phyloP scores from a whole-genome alignment of 37 sponge, comb jelly and placozoan genomes.

The Chondrosia reniformis region DNA sequence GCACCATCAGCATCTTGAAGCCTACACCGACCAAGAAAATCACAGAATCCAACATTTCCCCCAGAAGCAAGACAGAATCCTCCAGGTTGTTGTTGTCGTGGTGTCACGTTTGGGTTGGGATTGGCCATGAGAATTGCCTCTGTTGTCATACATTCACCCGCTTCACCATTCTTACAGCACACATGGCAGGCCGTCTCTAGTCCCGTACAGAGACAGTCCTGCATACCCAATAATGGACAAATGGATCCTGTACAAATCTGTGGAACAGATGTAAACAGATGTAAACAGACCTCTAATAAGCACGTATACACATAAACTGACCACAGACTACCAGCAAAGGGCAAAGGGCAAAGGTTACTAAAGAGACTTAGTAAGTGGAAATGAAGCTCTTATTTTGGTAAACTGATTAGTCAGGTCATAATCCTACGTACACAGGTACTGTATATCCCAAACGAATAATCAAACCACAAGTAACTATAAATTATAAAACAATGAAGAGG shows the following conservation, averaged over 20 bases:
- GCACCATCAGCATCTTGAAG: constrained; percentile 29
- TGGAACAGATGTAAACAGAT: not conserved
- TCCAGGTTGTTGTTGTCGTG: not conserved
- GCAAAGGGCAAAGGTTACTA: too few relatives aligned
- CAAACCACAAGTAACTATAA: too few relatives aligned
- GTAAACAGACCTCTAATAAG: too few relatives aligned
- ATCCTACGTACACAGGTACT: too few relatives aligned
- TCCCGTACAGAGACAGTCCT: constrained; percentile 46
- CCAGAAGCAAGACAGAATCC: constrained; percentile 19
- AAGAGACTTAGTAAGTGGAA: too few relatives aligned
- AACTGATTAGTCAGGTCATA: too few relatives aligned
- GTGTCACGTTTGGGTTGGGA: not conserved
- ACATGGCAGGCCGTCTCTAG: constrained; percentile 34
- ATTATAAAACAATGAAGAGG: too few relatives aligned
- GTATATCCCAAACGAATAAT: too few relatives aligned
- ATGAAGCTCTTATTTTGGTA: too few relatives aligned
- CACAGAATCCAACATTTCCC: constrained; percentile 68
- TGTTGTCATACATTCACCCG: constrained; percentile 33
- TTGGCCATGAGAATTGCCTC: not conserved
- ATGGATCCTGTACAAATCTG: constrained; percentile 62
- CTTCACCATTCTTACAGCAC: constrained; percentile 38
- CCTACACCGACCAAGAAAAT: constrained; percentile 55
- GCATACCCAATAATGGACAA: constrained; percentile 39
- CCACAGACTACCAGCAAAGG: too few relatives aligned
- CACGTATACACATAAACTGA: too few relatives aligned